A percentile compares a stretch with the other conserved stretches of the same genome.
Conservation (phyloP, 2,113 vertebrate genomes). For the Odocoileus virginianus region DNA sequence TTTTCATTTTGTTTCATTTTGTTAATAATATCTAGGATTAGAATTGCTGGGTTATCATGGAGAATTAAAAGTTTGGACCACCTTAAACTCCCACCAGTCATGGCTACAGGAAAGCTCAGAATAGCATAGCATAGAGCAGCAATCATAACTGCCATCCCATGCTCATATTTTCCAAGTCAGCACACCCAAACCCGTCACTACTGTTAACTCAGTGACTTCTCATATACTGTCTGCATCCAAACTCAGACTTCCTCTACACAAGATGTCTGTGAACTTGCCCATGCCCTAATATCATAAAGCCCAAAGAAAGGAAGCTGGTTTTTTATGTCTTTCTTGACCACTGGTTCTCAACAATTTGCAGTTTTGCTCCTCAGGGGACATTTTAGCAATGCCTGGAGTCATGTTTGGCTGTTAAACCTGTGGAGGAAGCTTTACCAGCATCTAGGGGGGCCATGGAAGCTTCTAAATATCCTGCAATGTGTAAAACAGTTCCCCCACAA, state of each 20-base stretch:
- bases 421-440: background rate
- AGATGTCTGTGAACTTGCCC: background rate
- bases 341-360: background rate
- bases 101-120: background rate
- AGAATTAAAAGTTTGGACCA: background rate
- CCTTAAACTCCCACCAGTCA: background rate
- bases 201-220: background rate
- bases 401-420: background rate
- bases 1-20: background rate
- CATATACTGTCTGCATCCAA: background rate
- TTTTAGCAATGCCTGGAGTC: background rate
- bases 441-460: background rate
- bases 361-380: background rate
- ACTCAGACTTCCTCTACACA: background rate
- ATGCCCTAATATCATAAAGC: background rate
- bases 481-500: background rate
- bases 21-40: background rate
- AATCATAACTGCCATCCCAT: background rate
- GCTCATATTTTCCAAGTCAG: background rate
- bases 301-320: background rate
- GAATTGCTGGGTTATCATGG: background rate
- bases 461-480: background rate
- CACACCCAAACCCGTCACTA: background rate
- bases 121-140: background rate
- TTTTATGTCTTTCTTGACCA: background rate